Evolutionary conservation across 2,113 vertebrate species (phyloP), one percentile per base, ranked within the genome.

Genomic region (Brienomyrus brachyistius): DNA sequence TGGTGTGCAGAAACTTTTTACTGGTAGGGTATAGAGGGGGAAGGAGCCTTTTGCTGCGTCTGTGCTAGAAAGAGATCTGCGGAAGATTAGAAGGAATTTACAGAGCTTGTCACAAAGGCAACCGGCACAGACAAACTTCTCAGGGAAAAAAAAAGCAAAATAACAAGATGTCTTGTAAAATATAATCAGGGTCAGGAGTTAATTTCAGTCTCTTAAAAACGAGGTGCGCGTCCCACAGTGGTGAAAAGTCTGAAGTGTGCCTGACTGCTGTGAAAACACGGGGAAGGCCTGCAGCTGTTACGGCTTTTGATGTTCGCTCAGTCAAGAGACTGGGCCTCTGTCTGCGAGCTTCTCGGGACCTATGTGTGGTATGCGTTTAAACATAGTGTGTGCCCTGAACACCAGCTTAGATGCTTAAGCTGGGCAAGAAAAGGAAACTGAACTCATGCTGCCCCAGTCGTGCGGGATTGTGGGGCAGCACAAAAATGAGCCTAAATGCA

Each of bases 1-100:
- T 6, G 19, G 5, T 56, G 5, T 56, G 54, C 19, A 21, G 54
- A 21, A 56, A 56, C 54, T 21, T 56, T 56, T 56, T 56, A 66
- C 89, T 23, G 84, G 35, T 19, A 19, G 35, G 15, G 48, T 50
- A 1, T 84, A 23, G n/a, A n/a, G 21, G 43, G 45, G 9, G 19
- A 47, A 11, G 45, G 45, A n/a, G 27, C 54, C 77, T 74, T 52
- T 83, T 51, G 45, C 48, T 1, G 21, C 23, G 88, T 87, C 62
- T 51, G 51, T 43, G 23, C 43, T 40, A 86, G 91, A 87, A 87
- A 88, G 40, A 91, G 89, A 88, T 54, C 90, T 90, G 93, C 91
- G 91, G 91, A 91, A 89, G 93, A 94, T 94, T 92, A 90, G 90
- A 86, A 92, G 92, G 92, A 94, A 94, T 94, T 91, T 90, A 89